Percentiles rank a stretch among this genome's conserved stretches.
Conservation (phyloP, 2,113 vertebrate species). For the Bucco capensis region DNA sequence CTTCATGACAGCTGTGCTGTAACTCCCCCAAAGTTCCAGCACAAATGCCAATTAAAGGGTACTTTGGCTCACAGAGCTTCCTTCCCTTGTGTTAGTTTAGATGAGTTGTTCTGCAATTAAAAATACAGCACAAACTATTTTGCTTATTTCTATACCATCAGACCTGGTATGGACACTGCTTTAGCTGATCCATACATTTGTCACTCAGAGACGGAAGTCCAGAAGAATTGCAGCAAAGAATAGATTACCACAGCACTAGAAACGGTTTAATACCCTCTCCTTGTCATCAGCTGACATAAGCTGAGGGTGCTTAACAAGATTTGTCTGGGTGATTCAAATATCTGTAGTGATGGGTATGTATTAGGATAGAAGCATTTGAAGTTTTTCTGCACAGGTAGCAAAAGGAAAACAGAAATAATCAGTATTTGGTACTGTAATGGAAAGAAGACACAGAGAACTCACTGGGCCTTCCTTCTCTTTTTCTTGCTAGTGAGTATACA, state of each 20-base stretch:
- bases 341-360: background rate
- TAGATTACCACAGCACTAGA: background rate
- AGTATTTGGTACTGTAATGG: fast-evolving
- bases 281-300: background rate
- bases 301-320: background rate
- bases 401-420: background rate
- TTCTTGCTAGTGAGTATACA: background rate
- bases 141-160: background rate
- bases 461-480: background rate
- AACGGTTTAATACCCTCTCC: background rate
- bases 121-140: background rate
- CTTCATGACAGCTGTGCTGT: background rate
- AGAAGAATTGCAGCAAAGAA: background rate
- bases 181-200: background rate
- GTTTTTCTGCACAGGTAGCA: background rate
- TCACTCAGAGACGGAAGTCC: background rate
- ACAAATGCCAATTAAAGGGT: background rate
- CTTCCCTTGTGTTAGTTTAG: background rate
- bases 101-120: background rate
- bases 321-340: background rate
- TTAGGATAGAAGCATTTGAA: background rate
- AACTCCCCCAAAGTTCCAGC: background rate
- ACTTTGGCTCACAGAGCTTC: background rate
- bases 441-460: background rate
- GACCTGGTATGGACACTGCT: fast-evolving